Conservation (phyloP, 1,140 invertebrate species). For the Calosoma granatense region DNA sequence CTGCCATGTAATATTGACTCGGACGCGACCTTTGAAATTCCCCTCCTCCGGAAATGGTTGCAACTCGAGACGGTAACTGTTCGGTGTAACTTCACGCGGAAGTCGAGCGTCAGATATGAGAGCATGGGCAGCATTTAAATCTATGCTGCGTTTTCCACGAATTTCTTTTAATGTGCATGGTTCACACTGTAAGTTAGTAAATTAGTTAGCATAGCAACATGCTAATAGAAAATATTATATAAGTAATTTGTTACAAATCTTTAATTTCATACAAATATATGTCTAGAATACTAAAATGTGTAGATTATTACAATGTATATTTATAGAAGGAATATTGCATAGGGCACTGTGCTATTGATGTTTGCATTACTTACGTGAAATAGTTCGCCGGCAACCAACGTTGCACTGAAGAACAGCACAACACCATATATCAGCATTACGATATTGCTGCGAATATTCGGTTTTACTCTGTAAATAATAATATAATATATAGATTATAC, state of each 20-base stretch:
- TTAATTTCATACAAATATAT: conserved; percentile 2
- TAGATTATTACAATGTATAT: too few species aligned
- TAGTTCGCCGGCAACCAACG: not conserved
- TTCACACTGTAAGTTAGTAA: not conserved
- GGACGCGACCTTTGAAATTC: conserved; percentile 47
- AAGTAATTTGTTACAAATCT: too few species aligned
- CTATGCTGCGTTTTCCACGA: conserved; percentile 43
- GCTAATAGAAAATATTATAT: conserved; percentile 5
- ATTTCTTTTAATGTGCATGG: not conserved
- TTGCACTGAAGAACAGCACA: not conserved
- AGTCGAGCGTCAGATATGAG: conserved; percentile 45
- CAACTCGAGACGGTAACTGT: conserved; percentile 47
- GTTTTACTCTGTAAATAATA: too few species aligned
- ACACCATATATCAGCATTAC: not conserved
- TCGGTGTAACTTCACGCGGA: conserved; percentile 45
- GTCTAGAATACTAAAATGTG: too few species aligned
- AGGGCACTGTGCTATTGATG: too few species aligned
- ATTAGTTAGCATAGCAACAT: not conserved
- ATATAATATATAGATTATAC: too few species aligned
- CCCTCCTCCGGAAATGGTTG: conserved; percentile 46
- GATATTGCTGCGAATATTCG: not conserved
- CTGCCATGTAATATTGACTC: conserved; percentile 49
- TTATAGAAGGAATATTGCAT: too few species aligned
- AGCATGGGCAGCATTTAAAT: conserved; percentile 45
- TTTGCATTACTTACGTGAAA: conserved; percentile 2